Evolutionary conservation across 2,113 vertebrate species (phyloP).

Genomic region (Sylvia atricapilla): DNA sequence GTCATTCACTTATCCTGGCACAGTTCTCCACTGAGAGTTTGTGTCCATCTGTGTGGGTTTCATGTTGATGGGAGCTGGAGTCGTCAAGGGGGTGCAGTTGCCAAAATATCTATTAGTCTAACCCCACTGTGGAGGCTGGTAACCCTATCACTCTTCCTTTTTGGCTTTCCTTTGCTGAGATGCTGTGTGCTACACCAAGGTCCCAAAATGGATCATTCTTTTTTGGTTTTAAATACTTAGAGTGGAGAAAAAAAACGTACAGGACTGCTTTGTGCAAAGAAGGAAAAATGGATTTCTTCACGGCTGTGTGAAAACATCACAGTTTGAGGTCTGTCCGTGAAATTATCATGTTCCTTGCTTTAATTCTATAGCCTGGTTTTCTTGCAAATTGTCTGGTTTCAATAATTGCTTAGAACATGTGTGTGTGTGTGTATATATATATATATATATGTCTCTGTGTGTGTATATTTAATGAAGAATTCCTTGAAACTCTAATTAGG

Average conservation of each 20-base stretch:
- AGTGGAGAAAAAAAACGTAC: background rate
- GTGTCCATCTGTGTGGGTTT: background rate
- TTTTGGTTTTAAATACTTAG: background rate
- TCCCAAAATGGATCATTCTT: background rate
- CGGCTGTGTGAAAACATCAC: background rate
- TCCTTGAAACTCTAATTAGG: slow-evolving; percentile 28
- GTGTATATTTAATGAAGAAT: slow-evolving; percentile 49
- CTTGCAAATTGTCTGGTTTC: background rate
- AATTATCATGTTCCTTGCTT: background rate
- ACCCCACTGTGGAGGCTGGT: background rate
- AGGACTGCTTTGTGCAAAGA: background rate
- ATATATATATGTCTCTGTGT: background rate
- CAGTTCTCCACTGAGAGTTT: background rate
- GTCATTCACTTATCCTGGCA: background rate
- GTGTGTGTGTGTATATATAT: background rate
- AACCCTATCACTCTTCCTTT: background rate
- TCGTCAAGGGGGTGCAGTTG: background rate
- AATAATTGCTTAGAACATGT: background rate
- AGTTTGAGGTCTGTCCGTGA: background rate
- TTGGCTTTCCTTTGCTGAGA: background rate
- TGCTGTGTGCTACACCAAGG: background rate
- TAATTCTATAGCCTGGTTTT: background rate
- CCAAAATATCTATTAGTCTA: slow-evolving; percentile 4
- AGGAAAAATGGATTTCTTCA: background rate
- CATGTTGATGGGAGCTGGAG: background rate